Percentiles rank a stretch among this genome's conserved stretches.
phyloP scores from a whole-genome alignment of 2,113 vertebrate species.

The Carassius auratus region DNA sequence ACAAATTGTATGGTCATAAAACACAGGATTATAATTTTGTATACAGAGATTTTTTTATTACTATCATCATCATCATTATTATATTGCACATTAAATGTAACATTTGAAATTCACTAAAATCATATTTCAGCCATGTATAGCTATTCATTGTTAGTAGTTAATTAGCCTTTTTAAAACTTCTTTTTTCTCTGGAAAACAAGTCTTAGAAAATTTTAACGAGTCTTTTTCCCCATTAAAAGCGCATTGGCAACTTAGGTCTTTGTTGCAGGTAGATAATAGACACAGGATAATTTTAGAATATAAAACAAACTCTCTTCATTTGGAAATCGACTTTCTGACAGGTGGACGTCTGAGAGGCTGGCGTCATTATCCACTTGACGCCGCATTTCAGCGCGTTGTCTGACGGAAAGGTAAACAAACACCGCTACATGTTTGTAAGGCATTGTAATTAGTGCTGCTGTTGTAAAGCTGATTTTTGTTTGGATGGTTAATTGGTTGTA shows the following conservation, averaged over 20 bases:
- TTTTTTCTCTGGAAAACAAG: no score
- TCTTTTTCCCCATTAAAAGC: no score
- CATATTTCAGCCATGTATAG: neutral
- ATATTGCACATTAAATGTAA: neutral
- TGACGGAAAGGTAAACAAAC: slow-evolving; percentile 38
- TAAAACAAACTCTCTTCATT: neutral
- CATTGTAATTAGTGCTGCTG: neutral
- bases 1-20: neutral
- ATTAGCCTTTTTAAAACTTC: neutral
- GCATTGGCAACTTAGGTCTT: neutral
- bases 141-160: neutral
- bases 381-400: slow-evolving; percentile 27
- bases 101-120: neutral
- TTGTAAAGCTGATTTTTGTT: neutral
- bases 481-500: neutral
- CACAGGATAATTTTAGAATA: neutral
- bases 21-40: neutral
- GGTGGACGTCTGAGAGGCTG: neutral
- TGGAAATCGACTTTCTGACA: neutral
- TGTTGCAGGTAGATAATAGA: neutral
- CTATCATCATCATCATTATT: neutral
- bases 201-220: no score
- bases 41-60: neutral
- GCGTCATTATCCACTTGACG: neutral
- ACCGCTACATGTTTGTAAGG: neutral